Evolutionary conservation across 1,140 invertebrate species (phyloP).

Genomic region (Drosophila chauvacae): DNA sequence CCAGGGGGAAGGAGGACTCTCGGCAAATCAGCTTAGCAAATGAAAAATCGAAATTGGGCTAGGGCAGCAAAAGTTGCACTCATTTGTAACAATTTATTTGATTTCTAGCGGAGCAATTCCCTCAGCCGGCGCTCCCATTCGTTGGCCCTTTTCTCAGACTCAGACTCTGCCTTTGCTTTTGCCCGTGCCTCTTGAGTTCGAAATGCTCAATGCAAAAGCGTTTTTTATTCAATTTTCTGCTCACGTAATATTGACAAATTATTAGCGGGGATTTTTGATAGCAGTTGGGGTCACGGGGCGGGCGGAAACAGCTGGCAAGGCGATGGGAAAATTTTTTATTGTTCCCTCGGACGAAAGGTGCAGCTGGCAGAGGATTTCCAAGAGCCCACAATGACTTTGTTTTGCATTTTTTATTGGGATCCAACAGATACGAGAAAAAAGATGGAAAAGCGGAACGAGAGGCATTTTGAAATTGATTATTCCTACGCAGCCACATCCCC

Average conservation of each 20-base stretch:
- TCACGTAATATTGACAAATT: conserved; percentile 84
- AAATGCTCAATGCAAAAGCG: conserved; percentile 69
- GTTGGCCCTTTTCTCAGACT: conserved; percentile 17
- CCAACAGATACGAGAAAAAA: neutral
- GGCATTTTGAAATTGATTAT: conserved; percentile 78
- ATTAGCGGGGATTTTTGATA: conserved; percentile 81
- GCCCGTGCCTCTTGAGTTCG: conserved; percentile 7
- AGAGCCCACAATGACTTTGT: conserved; percentile 52
- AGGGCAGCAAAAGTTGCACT: conserved; percentile 72
- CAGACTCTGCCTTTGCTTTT: conserved; percentile 12
- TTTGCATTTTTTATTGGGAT: conserved; percentile 68
- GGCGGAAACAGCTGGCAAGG: conserved; percentile 54
- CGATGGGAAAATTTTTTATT: conserved; percentile 51
- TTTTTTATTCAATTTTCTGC: conserved; percentile 83
- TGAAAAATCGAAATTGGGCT: conserved; percentile 70
- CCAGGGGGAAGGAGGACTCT: neutral
- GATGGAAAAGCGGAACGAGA: conserved; percentile 25
- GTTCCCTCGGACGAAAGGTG: conserved; percentile 54
- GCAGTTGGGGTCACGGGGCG: conserved; percentile 22
- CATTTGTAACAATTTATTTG: conserved; percentile 83
- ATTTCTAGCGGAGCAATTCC: conserved; percentile 57
- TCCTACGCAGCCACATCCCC: conserved; percentile 3
- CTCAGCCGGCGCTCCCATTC: conserved; percentile 29
- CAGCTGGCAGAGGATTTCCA: conserved; percentile 60
- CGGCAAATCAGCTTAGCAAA: conserved; percentile 73